Evolutionary conservation across 2,888 invertebrate species (phyloP), one percentile per base, ranked within the genome.

Genomic region (Orthonevra nobilis): DNA sequence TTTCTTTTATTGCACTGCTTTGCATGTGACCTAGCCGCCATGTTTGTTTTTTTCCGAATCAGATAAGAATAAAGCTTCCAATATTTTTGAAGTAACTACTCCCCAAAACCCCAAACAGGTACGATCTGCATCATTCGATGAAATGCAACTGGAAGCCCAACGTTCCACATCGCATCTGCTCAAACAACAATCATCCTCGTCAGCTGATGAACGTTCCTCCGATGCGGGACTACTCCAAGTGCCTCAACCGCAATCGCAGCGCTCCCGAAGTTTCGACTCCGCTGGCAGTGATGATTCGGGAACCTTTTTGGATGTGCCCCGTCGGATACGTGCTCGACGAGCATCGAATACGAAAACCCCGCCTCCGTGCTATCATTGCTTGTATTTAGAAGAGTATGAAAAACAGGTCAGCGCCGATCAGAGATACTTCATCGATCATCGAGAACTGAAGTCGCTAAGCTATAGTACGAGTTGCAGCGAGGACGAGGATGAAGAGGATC

Each of bases 71-170:
- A 46, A 46, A 58, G 42, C 17, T 58, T 20, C 14, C 34, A 40
- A n/a, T n/a, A n/a, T n/a, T n/a, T n/a, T n/a, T n/a, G n/a, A n/a
- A n/a, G n/a, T 52, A 3, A 34, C 26, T 30, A 38, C 38, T 34
- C 9, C 17, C 32, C 10, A 26, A 40, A 36, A 5, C 34, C 42
- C 34, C 12, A 56, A 40, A 48, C 79, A 92, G 92, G 94, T 96
- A 84, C 94, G 96, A 84, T 96, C 96, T 81, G 95, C 95, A 81
- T 95, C 96, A 81, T 96, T 96, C 90, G 96, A 96, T 90, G 96
- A 96, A 90, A 96, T 95, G 87, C 94, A 95, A 87, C 87, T 95
- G 87, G 94, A 94, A 86, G 92, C 94, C 60, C 93, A 93, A 84
- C 92, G 94, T 66, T 70, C 81, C 20, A 85, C 86, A 23, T 81